These are phyloP conservation scores for Eurypyga helias DNA, from an alignment of 2,113 vertebrate genomes.

Conservation along the genomic window DNA sequence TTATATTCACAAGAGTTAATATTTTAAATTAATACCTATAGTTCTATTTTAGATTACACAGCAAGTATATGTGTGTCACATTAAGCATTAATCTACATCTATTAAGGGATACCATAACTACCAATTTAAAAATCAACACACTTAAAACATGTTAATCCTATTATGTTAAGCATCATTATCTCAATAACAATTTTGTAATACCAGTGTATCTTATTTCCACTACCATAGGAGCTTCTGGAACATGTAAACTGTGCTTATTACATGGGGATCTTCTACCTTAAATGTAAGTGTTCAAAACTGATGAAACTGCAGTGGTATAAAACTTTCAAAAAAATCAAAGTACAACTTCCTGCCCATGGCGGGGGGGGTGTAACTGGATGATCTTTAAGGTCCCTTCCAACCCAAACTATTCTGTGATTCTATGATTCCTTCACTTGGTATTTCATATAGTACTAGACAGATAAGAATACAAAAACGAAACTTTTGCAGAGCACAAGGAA, in stretches of 20 bases:
- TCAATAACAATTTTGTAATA: neutral
- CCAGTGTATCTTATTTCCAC: neutral
- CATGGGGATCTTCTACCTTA: neutral
- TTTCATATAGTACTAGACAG: neutral
- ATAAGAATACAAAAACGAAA: neutral
- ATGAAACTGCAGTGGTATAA: neutral
- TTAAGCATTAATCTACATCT: neutral
- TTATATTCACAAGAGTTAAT: neutral
- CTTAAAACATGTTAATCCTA: neutral
- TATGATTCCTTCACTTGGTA: neutral
- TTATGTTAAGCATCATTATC: conserved; percentile 1
- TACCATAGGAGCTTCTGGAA: neutral
- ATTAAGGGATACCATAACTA: neutral
- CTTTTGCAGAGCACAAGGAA: neutral
- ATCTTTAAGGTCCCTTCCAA: no score
- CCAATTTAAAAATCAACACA: conserved; percentile 5
- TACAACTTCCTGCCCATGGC: no score
- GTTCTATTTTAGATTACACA: neutral
- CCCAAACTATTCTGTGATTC: no score
- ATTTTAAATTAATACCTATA: neutral
- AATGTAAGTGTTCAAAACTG: neutral
- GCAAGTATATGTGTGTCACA: neutral
- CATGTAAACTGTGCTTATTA: neutral
- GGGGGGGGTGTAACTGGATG: no score
- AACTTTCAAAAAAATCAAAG: neutral